phyloP scores from a whole-genome alignment of 2,113 vertebrate species.

The Passer domesticus region DNA sequence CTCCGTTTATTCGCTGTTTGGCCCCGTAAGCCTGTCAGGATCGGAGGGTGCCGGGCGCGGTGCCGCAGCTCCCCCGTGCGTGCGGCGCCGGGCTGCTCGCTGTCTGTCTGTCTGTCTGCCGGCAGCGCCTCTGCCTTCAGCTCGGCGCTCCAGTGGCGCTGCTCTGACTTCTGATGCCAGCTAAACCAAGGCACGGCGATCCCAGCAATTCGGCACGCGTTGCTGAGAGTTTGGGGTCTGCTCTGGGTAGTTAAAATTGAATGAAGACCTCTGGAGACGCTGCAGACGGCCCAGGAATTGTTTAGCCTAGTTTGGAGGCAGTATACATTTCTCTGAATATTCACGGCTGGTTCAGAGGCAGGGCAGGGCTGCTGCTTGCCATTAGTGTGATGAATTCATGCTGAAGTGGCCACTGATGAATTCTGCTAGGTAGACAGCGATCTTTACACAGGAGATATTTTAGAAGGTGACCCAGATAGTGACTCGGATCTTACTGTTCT shows the following conservation, averaged over 20 bases:
- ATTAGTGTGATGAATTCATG: not conserved
- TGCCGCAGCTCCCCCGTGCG: conserved; percentile 33
- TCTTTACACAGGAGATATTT: not conserved
- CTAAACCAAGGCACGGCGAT: not conserved
- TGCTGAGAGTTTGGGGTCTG: not conserved
- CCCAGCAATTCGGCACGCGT: accelerated
- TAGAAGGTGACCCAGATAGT: not conserved
- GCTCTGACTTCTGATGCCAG: accelerated
- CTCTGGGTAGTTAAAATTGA: not conserved
- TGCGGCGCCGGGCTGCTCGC: accelerated
- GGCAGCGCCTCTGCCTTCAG: not conserved
- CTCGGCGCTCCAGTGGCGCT: accelerated
- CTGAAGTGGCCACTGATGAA: not conserved
- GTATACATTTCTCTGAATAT: not conserved
- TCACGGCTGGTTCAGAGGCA: not conserved
- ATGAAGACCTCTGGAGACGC: not conserved
- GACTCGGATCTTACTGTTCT: not conserved
- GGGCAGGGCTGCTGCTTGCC: not conserved
- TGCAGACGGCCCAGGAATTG: not conserved
- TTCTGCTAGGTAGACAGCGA: not conserved
- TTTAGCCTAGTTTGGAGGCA: not conserved
- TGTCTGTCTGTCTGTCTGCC: no score
- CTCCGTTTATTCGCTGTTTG: not conserved
- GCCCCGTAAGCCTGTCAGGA: accelerated
- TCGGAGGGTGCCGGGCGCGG: not conserved